A percentile compares a stretch with the other conserved stretches of the same genome.
Evolutionary conservation across 2,888 invertebrate genomes (phyloP).

Genomic region (Carabus problematicus): DNA sequence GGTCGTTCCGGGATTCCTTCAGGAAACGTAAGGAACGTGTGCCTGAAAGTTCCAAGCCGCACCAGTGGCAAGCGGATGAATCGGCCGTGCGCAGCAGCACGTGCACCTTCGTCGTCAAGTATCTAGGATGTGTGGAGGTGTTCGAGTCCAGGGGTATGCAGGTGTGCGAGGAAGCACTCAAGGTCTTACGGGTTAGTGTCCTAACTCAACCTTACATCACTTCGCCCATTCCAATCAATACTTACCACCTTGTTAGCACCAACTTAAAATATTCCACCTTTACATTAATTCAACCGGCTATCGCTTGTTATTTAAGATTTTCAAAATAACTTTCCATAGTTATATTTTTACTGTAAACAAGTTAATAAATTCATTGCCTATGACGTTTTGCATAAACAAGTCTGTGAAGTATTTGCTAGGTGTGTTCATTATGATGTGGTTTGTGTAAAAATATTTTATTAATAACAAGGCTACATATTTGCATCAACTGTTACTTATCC

Average conservation of each 20-base stretch:
- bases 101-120: constrained; percentile 98
- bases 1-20: constrained; percentile 93
- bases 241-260: no score
- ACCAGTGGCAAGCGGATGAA: constrained; percentile 99
- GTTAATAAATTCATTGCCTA: not conserved
- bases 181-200: constrained; percentile 87
- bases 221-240: no score
- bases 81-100: constrained; percentile 93
- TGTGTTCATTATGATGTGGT: no score
- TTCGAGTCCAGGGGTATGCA: constrained; percentile 99
- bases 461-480: no score
- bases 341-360: not conserved
- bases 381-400: no score
- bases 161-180: constrained; percentile 98
- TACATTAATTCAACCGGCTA: no score
- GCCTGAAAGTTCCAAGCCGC: constrained; percentile 93
- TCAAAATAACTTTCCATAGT: not conserved
- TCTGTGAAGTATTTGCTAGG: no score
- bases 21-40: constrained; percentile 85
- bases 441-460: no score
- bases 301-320: no score
- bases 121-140: constrained; percentile 98
- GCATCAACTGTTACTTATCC: no score
- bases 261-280: no score
- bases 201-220: not conserved